These are phyloP conservation scores for Dasypus novemcinctus DNA, from an alignment of 2,113 vertebrate species.

Conservation along the genomic window DNA sequence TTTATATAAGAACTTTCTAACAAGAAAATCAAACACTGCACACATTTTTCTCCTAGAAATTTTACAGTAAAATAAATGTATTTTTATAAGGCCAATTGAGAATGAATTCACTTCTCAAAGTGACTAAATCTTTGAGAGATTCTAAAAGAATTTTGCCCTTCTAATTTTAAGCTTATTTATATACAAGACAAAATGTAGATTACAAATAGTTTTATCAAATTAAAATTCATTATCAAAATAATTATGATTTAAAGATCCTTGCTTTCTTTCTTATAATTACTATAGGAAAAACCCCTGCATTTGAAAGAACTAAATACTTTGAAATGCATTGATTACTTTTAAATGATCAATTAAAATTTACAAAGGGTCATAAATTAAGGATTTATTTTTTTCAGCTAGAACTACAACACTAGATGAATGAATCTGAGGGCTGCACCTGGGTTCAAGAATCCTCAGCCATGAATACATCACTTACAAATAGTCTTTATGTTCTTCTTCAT, in stretches of 20 bases:
- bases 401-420: conserved; percentile 50
- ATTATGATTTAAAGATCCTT: conserved; percentile 79
- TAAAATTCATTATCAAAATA: conserved; percentile 82
- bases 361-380: conserved; percentile 73
- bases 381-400: conserved; percentile 65
- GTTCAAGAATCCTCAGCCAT: conserved; percentile 52
- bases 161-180: conserved; percentile 72
- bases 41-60: neutral
- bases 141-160: conserved; percentile 25
- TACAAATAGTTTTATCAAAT: conserved; percentile 78
- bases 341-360: conserved; percentile 78
- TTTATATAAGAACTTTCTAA: conserved; percentile 34
- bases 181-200: conserved; percentile 65
- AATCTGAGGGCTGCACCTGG: conserved; percentile 6
- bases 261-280: conserved; percentile 76
- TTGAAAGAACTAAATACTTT: conserved; percentile 75
- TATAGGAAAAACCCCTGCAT: conserved; percentile 67
- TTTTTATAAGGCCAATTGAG: neutral
- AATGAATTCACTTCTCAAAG: conserved; percentile 48
- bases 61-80: conserved; percentile 42
- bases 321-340: conserved; percentile 78
- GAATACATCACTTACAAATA: neutral
- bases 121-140: neutral
- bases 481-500: neutral
- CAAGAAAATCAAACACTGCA: conserved; percentile 16